Evolutionary conservation across 2,888 invertebrate species (phyloP), one percentile per base, ranked within the genome.

Genomic region (Cephalotes varians): DNA sequence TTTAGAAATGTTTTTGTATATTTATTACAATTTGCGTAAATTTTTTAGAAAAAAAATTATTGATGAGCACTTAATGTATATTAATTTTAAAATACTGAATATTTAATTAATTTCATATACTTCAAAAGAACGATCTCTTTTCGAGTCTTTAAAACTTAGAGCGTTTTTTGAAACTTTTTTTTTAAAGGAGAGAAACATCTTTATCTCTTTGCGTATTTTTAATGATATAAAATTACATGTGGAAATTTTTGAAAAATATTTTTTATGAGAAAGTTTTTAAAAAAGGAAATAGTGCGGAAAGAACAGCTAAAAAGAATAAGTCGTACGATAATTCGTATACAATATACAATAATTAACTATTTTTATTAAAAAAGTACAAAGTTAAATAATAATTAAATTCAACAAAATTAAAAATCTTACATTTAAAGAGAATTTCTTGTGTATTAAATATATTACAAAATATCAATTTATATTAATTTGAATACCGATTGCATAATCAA

Each of bases 401-500:
- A 21, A 51, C 9, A n/a, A 10, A 51, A 25, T 5, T 5, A 15
- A 21, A 56, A 28, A 12, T 56, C 15, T 28, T 28, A 21, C 49
- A 12, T 4, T 28, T 56, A 2, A n/a, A 21, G 15, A 34, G n/a
- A 58, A 58, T 12, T 18, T 56, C 6, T 56, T 18, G 31, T 31
- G 2, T 58, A 18, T 58, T 3, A 1, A 58, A 56, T 12, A 62
- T 62, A 62, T 37, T n/a, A 12, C 6, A 37, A 12, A 60, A 34
- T 60, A 60, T 34, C 10, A 58, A 60, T 60, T 58, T 18, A 58
- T 12, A n/a, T 60, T 31, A 58, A 58, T 58, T 62, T 21, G 4
- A 58, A 37, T 25, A 40, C 3, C 3, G 25, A 15, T 18, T 4
- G 18, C 15, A 65, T 64, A 64, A 62, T 62, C 6, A 12, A 28